phyloP scores from a whole-genome alignment of 2,797 vertebrate species.

The Poeciliopsis turneri region DNA sequence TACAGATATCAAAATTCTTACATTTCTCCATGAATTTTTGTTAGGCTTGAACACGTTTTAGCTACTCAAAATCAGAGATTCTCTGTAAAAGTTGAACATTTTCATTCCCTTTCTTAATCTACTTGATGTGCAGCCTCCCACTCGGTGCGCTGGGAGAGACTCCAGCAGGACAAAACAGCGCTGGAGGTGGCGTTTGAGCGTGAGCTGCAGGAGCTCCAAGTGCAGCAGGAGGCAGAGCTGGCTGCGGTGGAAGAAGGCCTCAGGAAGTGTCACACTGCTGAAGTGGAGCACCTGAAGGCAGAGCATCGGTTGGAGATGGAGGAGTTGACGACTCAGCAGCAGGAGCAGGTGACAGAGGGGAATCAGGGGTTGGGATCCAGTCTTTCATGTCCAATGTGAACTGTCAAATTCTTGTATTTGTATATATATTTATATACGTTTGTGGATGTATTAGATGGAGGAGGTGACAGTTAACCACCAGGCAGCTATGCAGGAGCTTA shows the following conservation, averaged over 20 bases:
- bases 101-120: neutral
- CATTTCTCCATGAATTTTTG: neutral
- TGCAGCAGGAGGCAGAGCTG: conserved; percentile 88
- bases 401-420: neutral
- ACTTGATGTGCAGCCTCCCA: conserved; percentile 77
- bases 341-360: conserved; percentile 85
- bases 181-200: conserved; percentile 87
- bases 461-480: conserved; percentile 87
- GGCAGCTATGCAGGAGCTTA: conserved; percentile 85
- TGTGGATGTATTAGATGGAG: conserved; percentile 82
- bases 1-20: neutral
- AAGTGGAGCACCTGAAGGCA: conserved; percentile 82
- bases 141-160: conserved; percentile 81
- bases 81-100: neutral
- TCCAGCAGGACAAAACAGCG: conserved; percentile 88
- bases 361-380: conserved; percentile 12
- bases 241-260: conserved; percentile 84
- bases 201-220: conserved; percentile 84
- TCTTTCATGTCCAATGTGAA: conserved; percentile 2
- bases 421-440: conserved; percentile 3
- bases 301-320: conserved; percentile 87
- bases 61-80: neutral
- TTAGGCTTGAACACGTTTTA: neutral
- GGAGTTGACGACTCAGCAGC: conserved; percentile 84
- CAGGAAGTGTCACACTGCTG: conserved; percentile 79